phyloP scores from a whole-genome alignment of 2,797 vertebrate genomes.

The Ciconia nigra region DNA sequence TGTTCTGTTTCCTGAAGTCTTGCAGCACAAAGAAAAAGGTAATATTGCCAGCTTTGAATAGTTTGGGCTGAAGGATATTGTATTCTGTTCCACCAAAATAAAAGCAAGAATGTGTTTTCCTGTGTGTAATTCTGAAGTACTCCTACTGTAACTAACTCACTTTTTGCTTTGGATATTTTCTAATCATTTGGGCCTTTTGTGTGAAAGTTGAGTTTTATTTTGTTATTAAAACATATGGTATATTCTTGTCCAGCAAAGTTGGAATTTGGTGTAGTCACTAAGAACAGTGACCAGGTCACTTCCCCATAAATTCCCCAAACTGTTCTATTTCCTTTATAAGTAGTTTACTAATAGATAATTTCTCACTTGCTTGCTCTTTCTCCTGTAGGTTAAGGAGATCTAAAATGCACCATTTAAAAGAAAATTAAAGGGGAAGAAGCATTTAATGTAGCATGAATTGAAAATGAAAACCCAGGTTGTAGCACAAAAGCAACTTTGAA shows the following conservation, averaged over 20 bases:
- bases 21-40: slow-evolving; percentile 42
- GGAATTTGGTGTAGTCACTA: background rate
- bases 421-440: background rate
- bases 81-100: slow-evolving; percentile 64
- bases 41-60: slow-evolving; percentile 14
- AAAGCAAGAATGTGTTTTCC: slow-evolving; percentile 55
- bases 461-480: background rate
- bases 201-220: background rate
- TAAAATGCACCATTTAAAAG: background rate
- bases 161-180: background rate
- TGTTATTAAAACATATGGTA: background rate
- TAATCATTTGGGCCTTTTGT: background rate
- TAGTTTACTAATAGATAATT: background rate
- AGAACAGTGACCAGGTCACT: background rate
- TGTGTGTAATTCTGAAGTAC: slow-evolving; percentile 51
- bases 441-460: background rate
- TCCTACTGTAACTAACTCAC: background rate
- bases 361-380: background rate
- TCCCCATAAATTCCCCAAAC: background rate
- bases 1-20: slow-evolving; percentile 5
- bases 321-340: background rate
- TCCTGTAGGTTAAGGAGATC: background rate
- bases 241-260: background rate
- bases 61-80: slow-evolving; percentile 51
- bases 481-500: background rate